Percentiles rank a stretch among this genome's conserved stretches.
These are phyloP conservation scores for Colistium nudipinnis DNA, from an alignment of 2,113 vertebrate genomes.

Conservation along the genomic window DNA sequence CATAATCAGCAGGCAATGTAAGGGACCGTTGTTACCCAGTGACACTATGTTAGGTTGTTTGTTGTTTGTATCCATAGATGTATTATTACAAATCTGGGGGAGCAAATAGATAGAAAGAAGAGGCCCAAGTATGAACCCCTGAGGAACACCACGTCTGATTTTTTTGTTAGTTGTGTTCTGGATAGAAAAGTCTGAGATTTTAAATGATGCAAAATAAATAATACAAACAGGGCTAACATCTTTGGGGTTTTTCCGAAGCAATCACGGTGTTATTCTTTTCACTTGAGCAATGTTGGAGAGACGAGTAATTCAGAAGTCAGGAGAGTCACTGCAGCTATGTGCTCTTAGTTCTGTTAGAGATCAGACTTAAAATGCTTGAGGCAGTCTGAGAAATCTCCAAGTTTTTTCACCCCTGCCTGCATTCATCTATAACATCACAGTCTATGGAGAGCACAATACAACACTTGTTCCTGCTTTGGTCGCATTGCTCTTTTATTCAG, in stretches of 20 bases:
- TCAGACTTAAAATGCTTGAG: slow-evolving; percentile 47
- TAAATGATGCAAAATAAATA: slow-evolving; percentile 30
- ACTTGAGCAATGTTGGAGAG: slow-evolving; percentile 14
- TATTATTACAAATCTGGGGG: too few species aligned
- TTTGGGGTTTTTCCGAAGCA: slow-evolving; percentile 19
- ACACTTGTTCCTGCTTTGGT: slow-evolving; percentile 16
- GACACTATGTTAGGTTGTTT: too few species aligned
- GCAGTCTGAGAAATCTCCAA: slow-evolving; percentile 23
- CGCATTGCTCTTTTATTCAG: slow-evolving; percentile 12
- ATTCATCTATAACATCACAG: slow-evolving; percentile 38
- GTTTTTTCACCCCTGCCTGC: slow-evolving; percentile 31
- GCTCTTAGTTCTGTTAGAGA: slow-evolving; percentile 41
- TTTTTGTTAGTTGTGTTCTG: slow-evolving; percentile 1
- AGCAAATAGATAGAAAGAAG: too few species aligned
- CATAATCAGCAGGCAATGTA: too few species aligned
- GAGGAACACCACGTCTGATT: too few species aligned
- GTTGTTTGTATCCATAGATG: too few species aligned
- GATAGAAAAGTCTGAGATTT: slow-evolving; percentile 22
- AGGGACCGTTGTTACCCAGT: too few species aligned
- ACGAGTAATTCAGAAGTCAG: slow-evolving; percentile 3
- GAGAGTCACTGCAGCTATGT: slow-evolving; percentile 36
- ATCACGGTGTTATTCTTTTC: neutral
- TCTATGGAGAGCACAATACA: slow-evolving; percentile 8
- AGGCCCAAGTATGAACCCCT: too few species aligned
- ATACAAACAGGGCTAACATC: slow-evolving; percentile 37